Conservation (phyloP, 2,888 invertebrate species). For the Melikaiella ostensackeni region DNA sequence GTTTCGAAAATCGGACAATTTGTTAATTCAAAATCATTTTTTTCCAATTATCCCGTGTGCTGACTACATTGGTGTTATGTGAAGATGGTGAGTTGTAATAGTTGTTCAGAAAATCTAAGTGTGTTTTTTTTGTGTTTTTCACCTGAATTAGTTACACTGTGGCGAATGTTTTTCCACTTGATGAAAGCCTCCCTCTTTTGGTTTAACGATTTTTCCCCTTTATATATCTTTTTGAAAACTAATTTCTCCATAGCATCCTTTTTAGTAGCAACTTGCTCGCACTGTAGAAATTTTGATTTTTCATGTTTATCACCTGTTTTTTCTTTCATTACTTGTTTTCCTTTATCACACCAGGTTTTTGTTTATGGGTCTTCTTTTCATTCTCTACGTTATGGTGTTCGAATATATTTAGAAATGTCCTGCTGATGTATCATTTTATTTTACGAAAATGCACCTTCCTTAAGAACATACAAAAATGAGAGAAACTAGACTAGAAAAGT, state of each 20-base stretch:
- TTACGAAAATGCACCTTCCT: background rate
- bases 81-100: slow-evolving; percentile 76
- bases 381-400: no score
- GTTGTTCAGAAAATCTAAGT: slow-evolving; percentile 61
- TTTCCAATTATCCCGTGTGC: slow-evolving; percentile 72
- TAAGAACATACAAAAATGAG: background rate
- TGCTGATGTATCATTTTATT: background rate
- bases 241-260: slow-evolving; percentile 1
- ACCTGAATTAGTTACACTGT: slow-evolving; percentile 42
- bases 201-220: slow-evolving; percentile 31
- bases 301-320: background rate
- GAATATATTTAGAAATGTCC: background rate
- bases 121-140: slow-evolving; percentile 53
- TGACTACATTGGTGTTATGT: slow-evolving; percentile 72
- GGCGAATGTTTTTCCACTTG: slow-evolving; percentile 12
- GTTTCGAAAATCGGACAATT: slow-evolving; percentile 48
- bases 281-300: background rate
- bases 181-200: slow-evolving; percentile 25
- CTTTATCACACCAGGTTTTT: slow-evolving; percentile 1
- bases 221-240: slow-evolving; percentile 9
- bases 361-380: slow-evolving; percentile 7
- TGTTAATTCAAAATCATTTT: slow-evolving; percentile 70
- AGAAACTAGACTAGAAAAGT: background rate
- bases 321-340: background rate
- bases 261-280: background rate